Base-by-base conservation (phyloP, 2,113 vertebrate species). In the Myotis lucifugus region DNA sequence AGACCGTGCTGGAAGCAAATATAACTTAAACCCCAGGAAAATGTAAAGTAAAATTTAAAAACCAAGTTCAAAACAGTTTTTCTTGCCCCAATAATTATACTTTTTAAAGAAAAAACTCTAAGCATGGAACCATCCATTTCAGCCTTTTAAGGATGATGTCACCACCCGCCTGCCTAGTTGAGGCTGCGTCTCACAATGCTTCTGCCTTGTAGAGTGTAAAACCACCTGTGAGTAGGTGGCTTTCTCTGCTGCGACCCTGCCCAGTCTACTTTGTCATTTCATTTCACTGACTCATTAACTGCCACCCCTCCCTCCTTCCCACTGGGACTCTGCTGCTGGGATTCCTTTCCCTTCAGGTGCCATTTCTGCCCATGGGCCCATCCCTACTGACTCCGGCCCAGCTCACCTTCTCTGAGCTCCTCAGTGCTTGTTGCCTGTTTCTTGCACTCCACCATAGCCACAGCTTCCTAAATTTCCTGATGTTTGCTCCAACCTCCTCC, bases 41-140 rank as follows among this genome's bases (percentile, higher is more conserved):
- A 97, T 94, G 96, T 97, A 96, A 95, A 97, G 95, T 91, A 96
- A 97, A 95, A 96, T 89, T 96, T 86, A 93, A 96, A 96, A 97
- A 95, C 88, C 95, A 95, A 95, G 96, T 95, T 96, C 85, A 95
- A 95, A 97, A 96, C 5, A 81, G 50, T 69, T 95, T 94, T 88
- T 46, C 94, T 95, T 95, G 88, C 76, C 66, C 86, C 95, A 94
- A 79, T 96, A 96, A 96, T 97, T 95, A 97, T 72, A 88, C 18
- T 86, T 95, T 95, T 84, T 73, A 77, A 96, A 89, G 89, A 95
- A 88, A 95, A 95, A 83, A 54, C 27, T 66, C 52, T 61, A 93
- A 77, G 73, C 91, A 88, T 93, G 76, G 84, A 93, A 92, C 48
- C 67, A 85, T 93, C 89, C 84, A 90, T 86, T 94, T 94, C 11